Base-by-base conservation (phyloP, 2,797 vertebrate species). In the Geotrypetes seraphini region DNA sequence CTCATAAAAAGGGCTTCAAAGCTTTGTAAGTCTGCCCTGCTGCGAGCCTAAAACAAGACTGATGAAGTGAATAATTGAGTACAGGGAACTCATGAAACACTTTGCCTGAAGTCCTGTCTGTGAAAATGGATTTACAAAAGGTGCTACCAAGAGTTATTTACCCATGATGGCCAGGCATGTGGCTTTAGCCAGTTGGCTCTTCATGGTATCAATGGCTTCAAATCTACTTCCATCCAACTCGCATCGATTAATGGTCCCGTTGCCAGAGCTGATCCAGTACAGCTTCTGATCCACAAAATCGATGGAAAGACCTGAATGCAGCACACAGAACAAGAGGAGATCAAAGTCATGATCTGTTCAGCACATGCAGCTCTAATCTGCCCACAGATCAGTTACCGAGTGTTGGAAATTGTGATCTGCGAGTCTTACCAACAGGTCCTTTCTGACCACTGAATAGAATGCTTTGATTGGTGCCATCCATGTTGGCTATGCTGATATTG, bases 231-330 rank as follows among this genome's bases (percentile, higher is more conserved):
- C 95, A 0, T 97, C 84, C 60, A 98, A 59, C 56, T 82, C 79
- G 57, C 94, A 97, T 35, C 78, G 80, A 52, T 78, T 92, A 63
- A 98, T 88, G 39, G 91, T 92, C 67, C 88, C 65, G 1, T 90
- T 91, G 32, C 88, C 85, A 6, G 93, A 93, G 69, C 90, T 97
- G 79, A 97, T 87, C 95, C 95, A 98, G 71, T 97, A 98, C 8
- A 98, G 72, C 25, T 87, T 91, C 62, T 77, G 81, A 21, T 83
- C 82, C 0, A 87, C 74, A 60, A 83, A 97, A 69, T 97, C 93
- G 6, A 98, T 92, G 8, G 93, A 93, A 50, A 98, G 73, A 10
- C 95, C 93, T 97, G 14, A 12, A 29, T 14, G 8, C 16, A 35
- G 24, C 9, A 23, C 4, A 20, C 8, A 19, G 5, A 19, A 19